Evolutionary conservation across 1,140 invertebrate genomes (phyloP).

Genomic region (Trissolcus basalis): DNA sequence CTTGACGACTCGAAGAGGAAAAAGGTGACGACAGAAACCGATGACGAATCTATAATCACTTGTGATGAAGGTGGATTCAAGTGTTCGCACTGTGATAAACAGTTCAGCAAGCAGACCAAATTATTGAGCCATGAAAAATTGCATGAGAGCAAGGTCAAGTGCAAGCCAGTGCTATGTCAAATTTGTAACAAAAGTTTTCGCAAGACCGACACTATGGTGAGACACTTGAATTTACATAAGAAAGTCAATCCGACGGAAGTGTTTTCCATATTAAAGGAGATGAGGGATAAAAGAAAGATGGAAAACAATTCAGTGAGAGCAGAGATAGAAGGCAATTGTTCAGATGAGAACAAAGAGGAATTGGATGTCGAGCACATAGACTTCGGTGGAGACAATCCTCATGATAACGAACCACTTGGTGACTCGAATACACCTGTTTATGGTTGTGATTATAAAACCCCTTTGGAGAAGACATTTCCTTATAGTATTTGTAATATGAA

Average conservation of each 20-base stretch:
- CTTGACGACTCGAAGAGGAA: conserved; percentile 42
- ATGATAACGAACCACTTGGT: conserved; percentile 10
- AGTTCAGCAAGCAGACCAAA: too few relatives aligned
- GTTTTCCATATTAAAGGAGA: conserved; percentile 65
- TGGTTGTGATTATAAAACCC: too few relatives aligned
- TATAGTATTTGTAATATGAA: too few relatives aligned
- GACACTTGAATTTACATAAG: conserved; percentile 69
- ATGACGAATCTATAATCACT: background rate
- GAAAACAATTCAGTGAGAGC: too few relatives aligned
- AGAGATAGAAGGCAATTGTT: conserved; percentile 47
- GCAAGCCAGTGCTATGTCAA: conserved; percentile 59
- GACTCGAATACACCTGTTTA: conserved; percentile 3
- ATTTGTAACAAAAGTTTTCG: conserved; percentile 68
- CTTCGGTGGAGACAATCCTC: conserved; percentile 7
- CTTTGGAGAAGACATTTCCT: too few relatives aligned
- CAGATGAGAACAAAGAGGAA: background rate
- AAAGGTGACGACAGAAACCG: conserved; percentile 8
- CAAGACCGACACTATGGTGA: conserved; percentile 67
- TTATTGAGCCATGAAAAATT: conserved; percentile 54
- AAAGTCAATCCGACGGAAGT: conserved; percentile 66
- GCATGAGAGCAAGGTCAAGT: conserved; percentile 57
- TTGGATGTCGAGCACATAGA: background rate
- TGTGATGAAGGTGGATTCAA: background rate
- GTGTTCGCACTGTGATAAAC: too few relatives aligned
- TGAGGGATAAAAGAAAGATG: conserved; percentile 63